Evolutionary conservation across 2,797 vertebrate genomes (phyloP).

Genomic region (Gambusia yucatana): DNA sequence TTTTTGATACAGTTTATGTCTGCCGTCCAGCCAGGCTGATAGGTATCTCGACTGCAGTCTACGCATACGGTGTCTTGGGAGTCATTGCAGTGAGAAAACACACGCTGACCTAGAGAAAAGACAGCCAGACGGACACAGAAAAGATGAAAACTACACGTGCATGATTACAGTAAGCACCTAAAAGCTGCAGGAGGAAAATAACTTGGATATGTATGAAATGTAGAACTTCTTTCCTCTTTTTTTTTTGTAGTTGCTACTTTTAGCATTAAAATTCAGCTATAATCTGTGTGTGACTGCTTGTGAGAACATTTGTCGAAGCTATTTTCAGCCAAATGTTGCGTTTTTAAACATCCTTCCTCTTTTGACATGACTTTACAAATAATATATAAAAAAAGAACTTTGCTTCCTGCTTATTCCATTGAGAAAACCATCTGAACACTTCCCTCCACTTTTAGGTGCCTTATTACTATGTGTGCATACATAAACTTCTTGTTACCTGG

Average conservation of each 20-base stretch:
- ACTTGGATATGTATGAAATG: conserved; percentile 10
- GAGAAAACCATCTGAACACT: conserved; percentile 18
- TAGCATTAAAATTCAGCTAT: not conserved
- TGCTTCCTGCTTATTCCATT: conserved; percentile 18
- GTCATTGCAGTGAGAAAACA: conserved; percentile 81
- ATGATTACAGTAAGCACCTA: conserved; percentile 26
- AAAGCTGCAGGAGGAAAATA: conserved; percentile 12
- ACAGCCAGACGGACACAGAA: conserved; percentile 22
- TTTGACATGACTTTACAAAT: conserved; percentile 47
- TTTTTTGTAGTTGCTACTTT: not conserved
- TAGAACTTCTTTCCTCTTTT: not conserved
- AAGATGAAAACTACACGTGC: conserved; percentile 1
- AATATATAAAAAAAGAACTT: conserved; percentile 32
- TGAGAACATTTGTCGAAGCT: conserved; percentile 20
- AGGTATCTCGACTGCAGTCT: conserved; percentile 84
- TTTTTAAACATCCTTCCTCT: conserved; percentile 64
- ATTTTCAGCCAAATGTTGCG: conserved; percentile 35
- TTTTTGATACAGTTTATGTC: conserved; percentile 83
- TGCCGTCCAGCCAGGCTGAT: conserved; percentile 88
- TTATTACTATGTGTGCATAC: conserved; percentile 3
- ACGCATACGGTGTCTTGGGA: conserved; percentile 79
- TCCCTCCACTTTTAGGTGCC: conserved; percentile 9
- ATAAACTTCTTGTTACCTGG: conserved; percentile 71
- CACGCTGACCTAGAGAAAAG: conserved; percentile 79
- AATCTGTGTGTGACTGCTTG: conserved; percentile 15